Conservation (phyloP, 92 coral and sea anemone species). For the Phenganax subtilis region DNA sequence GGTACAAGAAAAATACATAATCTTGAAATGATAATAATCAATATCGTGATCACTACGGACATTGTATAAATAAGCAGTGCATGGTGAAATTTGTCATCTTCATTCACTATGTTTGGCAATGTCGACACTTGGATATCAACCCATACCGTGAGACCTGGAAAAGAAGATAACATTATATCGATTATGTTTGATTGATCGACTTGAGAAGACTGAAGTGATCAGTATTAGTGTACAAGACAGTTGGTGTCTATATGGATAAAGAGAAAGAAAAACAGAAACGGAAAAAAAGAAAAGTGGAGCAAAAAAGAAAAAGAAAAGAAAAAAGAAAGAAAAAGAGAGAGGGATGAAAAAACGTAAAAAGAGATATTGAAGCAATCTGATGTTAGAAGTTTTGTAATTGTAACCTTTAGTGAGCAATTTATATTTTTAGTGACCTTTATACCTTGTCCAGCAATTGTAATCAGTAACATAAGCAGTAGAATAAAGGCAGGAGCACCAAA, state of each 20-base stretch:
- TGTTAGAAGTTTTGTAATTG: not conserved
- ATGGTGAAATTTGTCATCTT: not conserved
- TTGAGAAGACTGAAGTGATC: not conserved
- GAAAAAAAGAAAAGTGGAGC: too few relatives aligned
- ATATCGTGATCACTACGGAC: not conserved
- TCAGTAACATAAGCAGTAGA: not conserved
- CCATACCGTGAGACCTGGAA: not conserved
- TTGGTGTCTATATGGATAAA: too few relatives aligned
- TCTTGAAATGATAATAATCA: too few relatives aligned
- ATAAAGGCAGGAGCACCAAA: not conserved
- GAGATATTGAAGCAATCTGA: not conserved
- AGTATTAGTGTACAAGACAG: not conserved
- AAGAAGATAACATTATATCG: too few relatives aligned
- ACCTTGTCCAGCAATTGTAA: not conserved
- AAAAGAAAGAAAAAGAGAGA: too few relatives aligned
- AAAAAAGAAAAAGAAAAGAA: too few relatives aligned
- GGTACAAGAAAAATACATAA: too few relatives aligned
- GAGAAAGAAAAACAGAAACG: too few relatives aligned
- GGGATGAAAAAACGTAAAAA: not conserved
- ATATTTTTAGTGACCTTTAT: not conserved
- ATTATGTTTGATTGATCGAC: too few relatives aligned
- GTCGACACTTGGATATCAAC: constrained; percentile 6
- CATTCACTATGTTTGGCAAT: not conserved
- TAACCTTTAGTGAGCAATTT: too few relatives aligned
- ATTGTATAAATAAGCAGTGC: not conserved